Percentiles rank a stretch among this genome's conserved stretches.
Conservation (phyloP, 1,140 invertebrate species). For the Euura lappo region DNA sequence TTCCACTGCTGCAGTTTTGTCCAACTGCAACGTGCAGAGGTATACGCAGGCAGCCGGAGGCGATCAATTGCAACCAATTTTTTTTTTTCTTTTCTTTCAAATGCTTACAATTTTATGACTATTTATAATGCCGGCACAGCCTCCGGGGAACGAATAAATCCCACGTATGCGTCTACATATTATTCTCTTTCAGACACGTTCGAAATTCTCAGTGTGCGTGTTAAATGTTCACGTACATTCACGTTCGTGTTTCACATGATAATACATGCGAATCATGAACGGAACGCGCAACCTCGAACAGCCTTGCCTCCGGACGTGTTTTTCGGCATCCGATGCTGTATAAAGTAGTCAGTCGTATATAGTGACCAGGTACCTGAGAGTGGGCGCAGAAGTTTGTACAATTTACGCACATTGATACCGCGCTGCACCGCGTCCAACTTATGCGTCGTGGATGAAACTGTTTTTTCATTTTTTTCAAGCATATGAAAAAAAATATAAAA, state of each 20-base stretch:
- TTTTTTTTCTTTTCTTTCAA: neutral
- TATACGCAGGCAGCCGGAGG: neutral
- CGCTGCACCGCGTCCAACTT: too few relatives aligned
- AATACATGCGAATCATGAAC: conserved; percentile 8
- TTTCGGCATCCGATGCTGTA: neutral
- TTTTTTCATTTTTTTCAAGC: too few relatives aligned
- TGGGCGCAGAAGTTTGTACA: neutral
- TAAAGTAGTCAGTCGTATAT: neutral
- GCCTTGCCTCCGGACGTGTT: conserved; percentile 19
- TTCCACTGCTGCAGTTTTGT: too few relatives aligned
- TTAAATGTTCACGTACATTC: conserved; percentile 5
- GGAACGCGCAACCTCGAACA: conserved; percentile 18
- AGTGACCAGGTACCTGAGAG: neutral
- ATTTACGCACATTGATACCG: too few relatives aligned
- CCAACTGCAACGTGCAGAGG: too few relatives aligned
- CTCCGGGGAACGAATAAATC: neutral
- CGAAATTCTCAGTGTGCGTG: conserved; percentile 7
- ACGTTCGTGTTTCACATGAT: conserved; percentile 14
- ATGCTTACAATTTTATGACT: neutral
- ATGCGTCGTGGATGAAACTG: too few relatives aligned
- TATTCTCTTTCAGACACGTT: conserved; percentile 8
- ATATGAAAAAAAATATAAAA: too few relatives aligned
- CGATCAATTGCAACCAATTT: neutral
- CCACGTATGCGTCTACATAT: neutral
- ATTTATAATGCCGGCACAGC: neutral